Percentiles rank a stretch among this genome's conserved stretches.
These are phyloP conservation scores for Panonychus citri DNA, from an alignment of 1,140 invertebrate species.

Conservation along the genomic window DNA sequence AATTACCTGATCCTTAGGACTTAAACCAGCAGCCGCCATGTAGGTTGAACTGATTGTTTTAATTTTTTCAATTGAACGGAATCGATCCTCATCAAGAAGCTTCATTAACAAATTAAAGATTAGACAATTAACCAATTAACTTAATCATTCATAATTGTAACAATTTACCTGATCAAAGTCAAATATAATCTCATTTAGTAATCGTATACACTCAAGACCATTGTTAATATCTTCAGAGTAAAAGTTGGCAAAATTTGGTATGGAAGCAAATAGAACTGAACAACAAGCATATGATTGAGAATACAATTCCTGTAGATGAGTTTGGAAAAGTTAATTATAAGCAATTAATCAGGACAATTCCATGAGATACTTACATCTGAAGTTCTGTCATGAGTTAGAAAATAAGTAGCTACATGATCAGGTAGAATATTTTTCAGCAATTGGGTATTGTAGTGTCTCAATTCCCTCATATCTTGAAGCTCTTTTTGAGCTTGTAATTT, in stretches of 20 bases:
- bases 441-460: conserved; percentile 56
- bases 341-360: not conserved
- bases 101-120: conserved; percentile 28
- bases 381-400: conserved; percentile 48
- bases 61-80: conserved; percentile 86
- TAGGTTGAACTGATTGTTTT: conserved; percentile 91
- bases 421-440: conserved; percentile 44
- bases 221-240: conserved; percentile 92
- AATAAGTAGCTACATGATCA: conserved; percentile 80
- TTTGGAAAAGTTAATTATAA: not conserved
- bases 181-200: conserved; percentile 91
- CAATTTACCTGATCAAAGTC: conserved; percentile 31
- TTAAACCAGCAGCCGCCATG: conserved; percentile 94
- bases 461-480: conserved; percentile 69
- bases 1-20: conserved; percentile 33
- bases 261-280: conserved; percentile 90
- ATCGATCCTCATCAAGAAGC: conserved; percentile 62
- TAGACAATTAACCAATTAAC: not conserved
- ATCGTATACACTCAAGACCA: conserved; percentile 84
- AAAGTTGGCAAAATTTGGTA: conserved; percentile 95
- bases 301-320: conserved; percentile 53
- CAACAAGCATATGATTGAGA: conserved; percentile 76
- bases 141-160: not conserved
- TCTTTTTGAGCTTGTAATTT: conserved; percentile 74
- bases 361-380: conserved; percentile 28